These are phyloP conservation scores for Whitmania pigra DNA, from an alignment of 1,140 invertebrate species.

Conservation along the genomic window DNA sequence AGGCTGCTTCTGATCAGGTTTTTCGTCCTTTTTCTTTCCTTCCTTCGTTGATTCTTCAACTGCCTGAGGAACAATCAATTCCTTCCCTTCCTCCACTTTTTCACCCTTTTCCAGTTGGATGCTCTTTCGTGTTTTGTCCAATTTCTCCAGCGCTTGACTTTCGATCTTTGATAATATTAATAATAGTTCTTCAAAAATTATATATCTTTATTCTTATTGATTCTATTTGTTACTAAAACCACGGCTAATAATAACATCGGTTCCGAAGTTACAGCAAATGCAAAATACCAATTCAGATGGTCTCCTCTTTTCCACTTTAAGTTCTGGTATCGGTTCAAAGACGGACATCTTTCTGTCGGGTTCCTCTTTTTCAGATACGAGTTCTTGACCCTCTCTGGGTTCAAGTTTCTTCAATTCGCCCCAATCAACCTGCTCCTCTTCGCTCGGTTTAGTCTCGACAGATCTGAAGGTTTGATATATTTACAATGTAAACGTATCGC, in stretches of 20 bases:
- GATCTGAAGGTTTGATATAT: neutral
- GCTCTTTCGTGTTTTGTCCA: neutral
- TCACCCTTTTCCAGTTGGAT: neutral
- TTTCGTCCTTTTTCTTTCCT: neutral
- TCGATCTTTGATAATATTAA: neutral
- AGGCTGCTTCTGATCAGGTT: neutral
- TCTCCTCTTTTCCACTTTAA: conserved; percentile 23
- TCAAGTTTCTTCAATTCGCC: conserved; percentile 34
- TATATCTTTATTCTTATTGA: neutral
- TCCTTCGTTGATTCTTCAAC: neutral
- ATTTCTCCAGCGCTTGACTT: neutral
- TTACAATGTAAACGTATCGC: neutral
- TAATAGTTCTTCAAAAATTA: too few relatives aligned
- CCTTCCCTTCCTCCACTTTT: neutral
- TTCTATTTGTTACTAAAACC: neutral
- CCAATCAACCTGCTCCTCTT: conserved; percentile 30
- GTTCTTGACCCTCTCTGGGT: conserved; percentile 26
- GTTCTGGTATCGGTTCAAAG: conserved; percentile 28
- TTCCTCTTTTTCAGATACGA: conserved; percentile 19
- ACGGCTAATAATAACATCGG: neutral
- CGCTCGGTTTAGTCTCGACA: conserved; percentile 23
- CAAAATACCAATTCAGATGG: neutral
- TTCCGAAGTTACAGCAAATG: neutral
- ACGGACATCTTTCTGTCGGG: conserved; percentile 27
- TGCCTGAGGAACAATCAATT: neutral